Evolutionary conservation across 2,113 vertebrate genomes (phyloP).

Genomic region (Heloderma charlesbogerti): DNA sequence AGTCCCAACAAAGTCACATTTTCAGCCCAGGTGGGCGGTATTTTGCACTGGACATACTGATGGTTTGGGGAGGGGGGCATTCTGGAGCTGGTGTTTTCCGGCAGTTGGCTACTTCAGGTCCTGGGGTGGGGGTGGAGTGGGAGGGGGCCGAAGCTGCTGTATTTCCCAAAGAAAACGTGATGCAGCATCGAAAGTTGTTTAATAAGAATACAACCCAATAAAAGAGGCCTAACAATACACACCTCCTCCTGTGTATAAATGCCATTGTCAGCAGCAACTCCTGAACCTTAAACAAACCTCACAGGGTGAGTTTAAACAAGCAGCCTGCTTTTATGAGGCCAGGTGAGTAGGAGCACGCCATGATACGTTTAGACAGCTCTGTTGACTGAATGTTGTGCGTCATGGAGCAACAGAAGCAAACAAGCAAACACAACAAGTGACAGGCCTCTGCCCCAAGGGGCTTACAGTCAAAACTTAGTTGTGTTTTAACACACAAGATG

Average conservation of each 20-base stretch:
- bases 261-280: neutral
- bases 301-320: neutral
- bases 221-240: neutral
- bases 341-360: too few relatives aligned
- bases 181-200: neutral
- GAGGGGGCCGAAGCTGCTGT: neutral
- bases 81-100: neutral
- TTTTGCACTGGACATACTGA: constrained; percentile 8
- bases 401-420: neutral
- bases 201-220: constrained; percentile 9
- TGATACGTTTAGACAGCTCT: accelerated
- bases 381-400: neutral
- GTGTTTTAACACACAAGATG: too few relatives aligned
- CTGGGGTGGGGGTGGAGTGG: neutral
- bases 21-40: neutral
- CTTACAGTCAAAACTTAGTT: too few relatives aligned
- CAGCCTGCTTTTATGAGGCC: neutral
- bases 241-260: neutral
- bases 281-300: neutral
- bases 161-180: constrained; percentile 34
- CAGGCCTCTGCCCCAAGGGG: neutral
- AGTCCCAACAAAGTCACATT: neutral
- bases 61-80: neutral
- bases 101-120: neutral
- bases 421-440: neutral